phyloP scores from a whole-genome alignment of 2,113 vertebrate species.

The Crotophaga sulcirostris region DNA sequence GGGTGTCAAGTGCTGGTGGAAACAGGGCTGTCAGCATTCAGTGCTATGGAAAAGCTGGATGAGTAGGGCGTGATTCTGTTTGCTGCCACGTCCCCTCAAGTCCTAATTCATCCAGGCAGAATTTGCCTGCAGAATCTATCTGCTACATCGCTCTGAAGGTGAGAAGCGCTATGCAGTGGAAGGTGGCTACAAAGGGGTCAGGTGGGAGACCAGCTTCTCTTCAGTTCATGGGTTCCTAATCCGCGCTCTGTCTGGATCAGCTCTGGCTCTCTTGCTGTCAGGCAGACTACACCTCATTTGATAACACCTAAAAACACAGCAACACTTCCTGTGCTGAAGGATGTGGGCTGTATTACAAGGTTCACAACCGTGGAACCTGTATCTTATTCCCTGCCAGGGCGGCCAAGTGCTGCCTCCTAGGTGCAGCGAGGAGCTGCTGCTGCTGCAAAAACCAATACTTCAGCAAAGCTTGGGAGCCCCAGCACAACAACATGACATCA shows the following conservation, averaged over 20 bases:
- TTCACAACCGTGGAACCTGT: neutral
- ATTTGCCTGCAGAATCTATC: neutral
- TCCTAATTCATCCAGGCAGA: neutral
- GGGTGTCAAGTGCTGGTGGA: neutral
- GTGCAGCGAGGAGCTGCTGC: neutral
- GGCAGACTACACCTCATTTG: neutral
- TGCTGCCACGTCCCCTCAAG: neutral
- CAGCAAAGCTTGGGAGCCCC: neutral
- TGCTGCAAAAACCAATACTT: neutral
- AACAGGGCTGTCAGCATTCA: neutral
- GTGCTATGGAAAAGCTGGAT: neutral
- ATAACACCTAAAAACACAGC: neutral
- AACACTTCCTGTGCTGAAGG: neutral
- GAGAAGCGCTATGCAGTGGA: neutral
- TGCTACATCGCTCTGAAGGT: neutral
- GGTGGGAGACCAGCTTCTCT: neutral
- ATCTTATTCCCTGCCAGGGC: neutral
- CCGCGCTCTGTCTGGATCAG: neutral
- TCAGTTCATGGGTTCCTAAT: neutral
- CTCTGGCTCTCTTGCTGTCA: rapidly evolving
- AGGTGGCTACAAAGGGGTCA: neutral
- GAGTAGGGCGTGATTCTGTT: neutral
- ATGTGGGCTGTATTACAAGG: neutral
- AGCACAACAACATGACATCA: neutral
- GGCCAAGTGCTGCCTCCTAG: neutral